Evolutionary conservation across 1,140 invertebrate genomes (phyloP), one percentile per base, ranked within the genome.

Genomic region (Dryas iulia): DNA sequence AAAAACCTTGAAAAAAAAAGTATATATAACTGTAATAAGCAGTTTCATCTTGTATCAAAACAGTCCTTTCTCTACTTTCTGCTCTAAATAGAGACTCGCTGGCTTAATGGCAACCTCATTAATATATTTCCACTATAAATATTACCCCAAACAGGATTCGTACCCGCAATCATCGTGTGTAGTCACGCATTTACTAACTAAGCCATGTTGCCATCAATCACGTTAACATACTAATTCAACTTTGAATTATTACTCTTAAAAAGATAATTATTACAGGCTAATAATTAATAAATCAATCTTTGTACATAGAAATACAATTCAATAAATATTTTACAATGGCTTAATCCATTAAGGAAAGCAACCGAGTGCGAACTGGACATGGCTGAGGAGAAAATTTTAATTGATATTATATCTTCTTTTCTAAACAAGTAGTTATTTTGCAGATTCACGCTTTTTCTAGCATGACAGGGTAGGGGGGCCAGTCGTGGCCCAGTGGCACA

Each of bases 301-400:
- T 3, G 39, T 47, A 47, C 7, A 47, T 14, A 47, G 14, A 47
- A 21, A 2, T 28, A 6, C 3, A 28, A 28, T 28, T 28, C 26
- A 28, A 28, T 28, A 28, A 28, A 28, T 28, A 28, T 28, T 3
- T 3, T 6, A 28, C 14, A n/a, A 21, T 31, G 30, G 8, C 7
- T 47, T 47, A 47, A 60, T 60, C 47, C 25, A 60, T 60, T 60
- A 25, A 47, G 11, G 24, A 56, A 24, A 60, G 23, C 59, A 60
- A 18, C 59, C 31, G 23, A 60, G 59, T 47, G 59, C 7, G 24
- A 60, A 60, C 21, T 28, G 35, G 12, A 60, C 59, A 60, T 26
- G 59, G 14, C 14, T 18, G 14, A 47, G 14, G 39, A 18, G 18
- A 47, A 47, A 47, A 47, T 47, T 47, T 47, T 47, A 47, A 47